A percentile compares a stretch with the other conserved stretches of the same genome.
Conservation (phyloP, 2,797 vertebrate species). For the Sorex maritimensis region DNA sequence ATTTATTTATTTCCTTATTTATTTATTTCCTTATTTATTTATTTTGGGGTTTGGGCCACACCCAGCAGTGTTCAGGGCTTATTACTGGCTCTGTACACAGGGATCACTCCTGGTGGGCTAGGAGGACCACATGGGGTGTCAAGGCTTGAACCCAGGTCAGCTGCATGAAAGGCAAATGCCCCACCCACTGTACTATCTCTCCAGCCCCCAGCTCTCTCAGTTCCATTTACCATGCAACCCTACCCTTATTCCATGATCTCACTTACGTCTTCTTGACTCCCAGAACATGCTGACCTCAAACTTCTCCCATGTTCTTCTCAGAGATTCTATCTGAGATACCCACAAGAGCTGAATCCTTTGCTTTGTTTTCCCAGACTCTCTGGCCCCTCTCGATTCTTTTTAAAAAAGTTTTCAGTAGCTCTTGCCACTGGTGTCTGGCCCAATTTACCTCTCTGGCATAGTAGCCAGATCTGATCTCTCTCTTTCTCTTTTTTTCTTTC, state of each 20-base stretch:
- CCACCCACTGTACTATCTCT: too few species aligned
- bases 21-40: too few species aligned
- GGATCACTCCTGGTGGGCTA: too few species aligned
- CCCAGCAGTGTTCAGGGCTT: too few species aligned
- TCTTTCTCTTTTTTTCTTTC: neutral
- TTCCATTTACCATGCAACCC: neutral
- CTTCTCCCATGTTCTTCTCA: neutral
- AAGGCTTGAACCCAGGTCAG: too few species aligned
- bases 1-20: too few species aligned
- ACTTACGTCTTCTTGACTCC: neutral
- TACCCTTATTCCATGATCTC: neutral
- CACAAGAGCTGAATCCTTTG: neutral
- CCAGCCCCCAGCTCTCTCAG: neutral
- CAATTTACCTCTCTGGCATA: neutral
- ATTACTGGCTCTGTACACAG: too few species aligned
- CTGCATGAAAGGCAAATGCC: too few species aligned
- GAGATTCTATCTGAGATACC: neutral
- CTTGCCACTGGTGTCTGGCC: neutral
- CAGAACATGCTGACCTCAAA: neutral
- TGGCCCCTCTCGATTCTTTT: neutral
- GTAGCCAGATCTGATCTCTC: neutral
- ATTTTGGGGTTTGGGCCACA: too few species aligned
- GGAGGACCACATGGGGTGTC: too few species aligned
- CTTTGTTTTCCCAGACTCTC: neutral
- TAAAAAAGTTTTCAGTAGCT: neutral